Percentiles rank a stretch among this genome's conserved stretches.
These are phyloP conservation scores for Acipenser transmontanus DNA, from an alignment of 2,797 vertebrate genomes.

Conservation along the genomic window DNA sequence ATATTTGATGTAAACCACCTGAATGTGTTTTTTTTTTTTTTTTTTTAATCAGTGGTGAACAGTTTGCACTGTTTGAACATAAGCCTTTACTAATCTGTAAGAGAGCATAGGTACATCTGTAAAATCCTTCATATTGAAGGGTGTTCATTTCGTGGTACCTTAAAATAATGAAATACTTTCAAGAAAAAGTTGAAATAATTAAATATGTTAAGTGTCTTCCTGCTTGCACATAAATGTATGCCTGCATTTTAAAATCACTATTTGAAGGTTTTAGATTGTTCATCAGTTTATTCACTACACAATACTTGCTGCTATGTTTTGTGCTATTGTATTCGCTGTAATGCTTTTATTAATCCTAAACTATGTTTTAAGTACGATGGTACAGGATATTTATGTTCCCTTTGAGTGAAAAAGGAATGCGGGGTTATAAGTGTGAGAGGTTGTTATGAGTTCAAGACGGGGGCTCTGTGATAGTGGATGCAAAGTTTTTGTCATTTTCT, in stretches of 20 bases:
- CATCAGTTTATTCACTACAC: conserved; percentile 6
- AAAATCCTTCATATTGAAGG: conserved; percentile 81
- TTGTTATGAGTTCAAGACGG: neutral
- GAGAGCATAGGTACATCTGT: neutral
- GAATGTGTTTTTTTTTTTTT: conserved; percentile 1
- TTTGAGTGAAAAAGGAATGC: conserved; percentile 10
- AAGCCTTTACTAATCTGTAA: neutral
- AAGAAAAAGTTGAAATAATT: conserved; percentile 2
- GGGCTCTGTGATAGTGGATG: conserved; percentile 7
- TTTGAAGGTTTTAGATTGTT: conserved; percentile 6
- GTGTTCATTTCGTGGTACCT: conserved; percentile 39
- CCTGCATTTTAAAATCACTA: conserved; percentile 1
- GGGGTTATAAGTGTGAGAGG: neutral
- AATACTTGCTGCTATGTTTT: conserved; percentile 12
- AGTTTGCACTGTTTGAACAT: conserved; percentile 12
- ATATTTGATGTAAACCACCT: conserved; percentile 7
- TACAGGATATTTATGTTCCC: conserved; percentile 9
- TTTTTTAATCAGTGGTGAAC: conserved; percentile 11
- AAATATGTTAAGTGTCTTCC: neutral
- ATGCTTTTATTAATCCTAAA: neutral
- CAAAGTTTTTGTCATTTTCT: conserved; percentile 6
- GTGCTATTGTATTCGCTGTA: neutral
- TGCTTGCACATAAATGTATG: conserved; percentile 13
- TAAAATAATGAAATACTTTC: conserved; percentile 9
- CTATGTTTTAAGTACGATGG: conserved; percentile 4